Evolutionary conservation across 2,113 vertebrate genomes (phyloP), one percentile per base, ranked within the genome.

Genomic region (Chlorodrepanis virens): DNA sequence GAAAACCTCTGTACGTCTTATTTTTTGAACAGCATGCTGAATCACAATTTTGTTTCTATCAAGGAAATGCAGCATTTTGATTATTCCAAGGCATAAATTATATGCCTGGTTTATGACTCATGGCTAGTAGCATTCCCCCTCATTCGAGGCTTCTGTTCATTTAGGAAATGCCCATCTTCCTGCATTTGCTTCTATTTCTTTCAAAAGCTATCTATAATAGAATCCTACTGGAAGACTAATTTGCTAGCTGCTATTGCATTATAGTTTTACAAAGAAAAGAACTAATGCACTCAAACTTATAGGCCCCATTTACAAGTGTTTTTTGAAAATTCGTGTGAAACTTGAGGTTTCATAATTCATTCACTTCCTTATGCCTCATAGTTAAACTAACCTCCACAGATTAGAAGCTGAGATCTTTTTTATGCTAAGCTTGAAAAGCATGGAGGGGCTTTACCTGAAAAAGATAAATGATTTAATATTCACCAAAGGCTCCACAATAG

Each of bases 61-160:
- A 96, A 95, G 93, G 71, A 97, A 97, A 97, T 79, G 71, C 47
- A 94, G 69, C 35, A 91, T 90, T 97, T 96, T 72, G 87, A 96
- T 68, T 83, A 95, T 96, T 97, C 87, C 78, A 93, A 92, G 47
- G 59, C 83, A 95, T 93, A 97, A 97, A 97, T 97, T 96, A 90
- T 57, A 96, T 2, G 22, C 92, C 94, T 97, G 79, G 70, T 95
- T 97, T 96, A 83, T 96, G 97, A 96, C 74, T 97, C 89, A 95
- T 71, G 87, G 94, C 91, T 92, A 95, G 85, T 63, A 95, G 89
- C 54, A 64, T 87, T 94, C 76, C 78, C 59, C 49, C 86, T 96
- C 86, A 87, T 94, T 96, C 88, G 65, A 83, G 65, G 35, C 68
- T 96, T 78, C 89, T 84, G 83, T 91, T 97, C 92, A 93, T 97